A percentile compares a stretch with the other conserved stretches of the same genome.
phyloP scores from a whole-genome alignment of 2,113 vertebrate species.

The Strix aluco region DNA sequence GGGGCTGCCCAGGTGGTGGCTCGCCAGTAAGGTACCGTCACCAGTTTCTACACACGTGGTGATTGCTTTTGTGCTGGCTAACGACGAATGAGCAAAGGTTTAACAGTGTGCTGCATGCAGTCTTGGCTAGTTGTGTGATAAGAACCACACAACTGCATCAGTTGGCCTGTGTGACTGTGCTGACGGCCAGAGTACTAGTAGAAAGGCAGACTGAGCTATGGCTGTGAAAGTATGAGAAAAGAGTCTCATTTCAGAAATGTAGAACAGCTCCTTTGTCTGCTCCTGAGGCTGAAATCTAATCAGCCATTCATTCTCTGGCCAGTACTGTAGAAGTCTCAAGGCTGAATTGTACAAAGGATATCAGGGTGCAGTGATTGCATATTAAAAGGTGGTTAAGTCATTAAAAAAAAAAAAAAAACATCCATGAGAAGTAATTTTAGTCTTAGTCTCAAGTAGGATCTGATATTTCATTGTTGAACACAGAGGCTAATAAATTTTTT shows the following conservation, averaged over 20 bases:
- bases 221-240: too few species aligned
- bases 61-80: neutral
- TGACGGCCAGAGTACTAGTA: too few species aligned
- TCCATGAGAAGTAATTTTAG: neutral
- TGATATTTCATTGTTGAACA: neutral
- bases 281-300: neutral
- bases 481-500: neutral
- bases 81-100: neutral
- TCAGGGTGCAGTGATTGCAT: neutral
- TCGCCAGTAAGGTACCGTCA: fast-evolving
- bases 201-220: neutral
- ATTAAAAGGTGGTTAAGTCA: neutral
- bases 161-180: neutral
- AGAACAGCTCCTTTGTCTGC: neutral
- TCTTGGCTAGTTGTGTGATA: too few species aligned
- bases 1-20: neutral
- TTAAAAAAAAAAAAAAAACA: neutral
- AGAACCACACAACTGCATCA: fast-evolving
- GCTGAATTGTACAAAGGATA: neutral
- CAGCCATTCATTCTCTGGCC: fast-evolving
- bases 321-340: neutral
- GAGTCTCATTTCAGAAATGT: neutral
- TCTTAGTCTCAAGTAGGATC: neutral
- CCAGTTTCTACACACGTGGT: neutral
- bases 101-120: fast-evolving